Evolutionary conservation across 1,140 invertebrate genomes (phyloP).

Genomic region (Proctacanthus coquilletti): DNA sequence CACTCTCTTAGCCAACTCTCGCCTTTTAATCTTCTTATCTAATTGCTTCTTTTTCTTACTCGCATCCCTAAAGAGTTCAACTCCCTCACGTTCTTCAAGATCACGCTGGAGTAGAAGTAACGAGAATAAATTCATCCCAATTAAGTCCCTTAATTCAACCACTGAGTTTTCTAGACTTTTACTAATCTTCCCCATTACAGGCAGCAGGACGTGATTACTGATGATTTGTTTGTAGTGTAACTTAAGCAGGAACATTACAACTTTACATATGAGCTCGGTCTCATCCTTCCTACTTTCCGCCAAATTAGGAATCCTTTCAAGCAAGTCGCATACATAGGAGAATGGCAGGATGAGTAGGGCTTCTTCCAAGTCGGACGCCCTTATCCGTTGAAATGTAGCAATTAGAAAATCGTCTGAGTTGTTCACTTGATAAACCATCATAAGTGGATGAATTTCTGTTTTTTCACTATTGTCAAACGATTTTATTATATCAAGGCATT

Average conservation of each 20-base stretch:
- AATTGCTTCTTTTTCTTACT: constrained; percentile 46
- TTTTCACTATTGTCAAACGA: constrained; percentile 41
- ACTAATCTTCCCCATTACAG: constrained; percentile 37
- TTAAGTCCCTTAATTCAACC: constrained; percentile 45
- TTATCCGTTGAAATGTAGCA: constrained; percentile 60
- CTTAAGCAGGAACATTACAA: constrained; percentile 64
- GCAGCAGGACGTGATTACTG: constrained; percentile 47
- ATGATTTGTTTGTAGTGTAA: constrained; percentile 75
- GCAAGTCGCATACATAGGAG: constrained; percentile 58
- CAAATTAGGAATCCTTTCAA: constrained; percentile 52
- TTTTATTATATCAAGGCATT: constrained; percentile 69
- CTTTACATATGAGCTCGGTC: constrained; percentile 57
- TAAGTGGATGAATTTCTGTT: constrained; percentile 46
- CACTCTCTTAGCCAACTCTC: constrained; percentile 49
- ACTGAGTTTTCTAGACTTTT: constrained; percentile 15
- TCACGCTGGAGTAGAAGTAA: constrained; percentile 58
- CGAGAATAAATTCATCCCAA: constrained; percentile 79
- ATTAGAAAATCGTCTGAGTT: constrained; percentile 66
- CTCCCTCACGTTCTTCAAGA: constrained; percentile 64
- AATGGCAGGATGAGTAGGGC: constrained; percentile 74
- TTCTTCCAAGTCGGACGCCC: constrained; percentile 79
- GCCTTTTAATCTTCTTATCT: constrained; percentile 48
- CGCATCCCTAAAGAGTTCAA: constrained; percentile 72
- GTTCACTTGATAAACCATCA: constrained; percentile 58
- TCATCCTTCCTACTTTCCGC: constrained; percentile 47